Conservation (phyloP, 30 jellyfish, hydroid and myxozoan genomes). For the Thelohanellus kitauei region DNA sequence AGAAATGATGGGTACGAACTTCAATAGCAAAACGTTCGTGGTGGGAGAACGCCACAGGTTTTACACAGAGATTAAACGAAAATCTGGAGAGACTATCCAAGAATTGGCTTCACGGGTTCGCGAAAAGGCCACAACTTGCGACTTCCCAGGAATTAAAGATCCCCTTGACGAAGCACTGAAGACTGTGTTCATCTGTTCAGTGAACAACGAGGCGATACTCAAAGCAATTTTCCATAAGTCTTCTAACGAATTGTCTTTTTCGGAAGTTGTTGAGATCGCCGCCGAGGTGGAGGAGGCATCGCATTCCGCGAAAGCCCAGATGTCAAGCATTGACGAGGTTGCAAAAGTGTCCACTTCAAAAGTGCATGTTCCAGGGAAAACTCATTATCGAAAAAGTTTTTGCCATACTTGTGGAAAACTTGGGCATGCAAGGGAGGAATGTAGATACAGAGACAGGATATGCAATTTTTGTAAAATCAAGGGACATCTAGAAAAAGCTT, state of each 20-base stretch:
- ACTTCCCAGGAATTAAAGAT: conserved; percentile 7
- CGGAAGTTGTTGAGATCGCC: conserved; percentile 4
- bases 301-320: conserved; percentile 5
- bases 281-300: conserved; percentile 9
- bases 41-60: conserved; percentile 15
- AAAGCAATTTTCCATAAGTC: conserved; percentile 3
- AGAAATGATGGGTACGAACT: conserved; percentile 4
- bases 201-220: conserved; percentile 8
- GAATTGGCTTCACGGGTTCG: conserved; percentile 10
- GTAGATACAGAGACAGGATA: background rate
- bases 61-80: conserved; percentile 4
- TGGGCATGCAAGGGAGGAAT: too few relatives aligned
- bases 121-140: conserved; percentile 15
- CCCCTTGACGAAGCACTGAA: conserved; percentile 15
- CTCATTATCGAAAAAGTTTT: too few relatives aligned
- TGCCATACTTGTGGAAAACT: too few relatives aligned
- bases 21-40: conserved; percentile 8
- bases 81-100: conserved; percentile 15
- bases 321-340: too few relatives aligned
- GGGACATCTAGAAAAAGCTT: conserved; percentile 4
- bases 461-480: conserved; percentile 5
- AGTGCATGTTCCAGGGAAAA: too few relatives aligned
- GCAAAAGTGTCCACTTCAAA: too few relatives aligned
- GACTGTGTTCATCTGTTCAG: conserved; percentile 9
- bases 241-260: conserved; percentile 3